These are phyloP conservation scores for Stigmatopora nigra DNA, from an alignment of 2,113 vertebrate species.

Conservation along the genomic window DNA sequence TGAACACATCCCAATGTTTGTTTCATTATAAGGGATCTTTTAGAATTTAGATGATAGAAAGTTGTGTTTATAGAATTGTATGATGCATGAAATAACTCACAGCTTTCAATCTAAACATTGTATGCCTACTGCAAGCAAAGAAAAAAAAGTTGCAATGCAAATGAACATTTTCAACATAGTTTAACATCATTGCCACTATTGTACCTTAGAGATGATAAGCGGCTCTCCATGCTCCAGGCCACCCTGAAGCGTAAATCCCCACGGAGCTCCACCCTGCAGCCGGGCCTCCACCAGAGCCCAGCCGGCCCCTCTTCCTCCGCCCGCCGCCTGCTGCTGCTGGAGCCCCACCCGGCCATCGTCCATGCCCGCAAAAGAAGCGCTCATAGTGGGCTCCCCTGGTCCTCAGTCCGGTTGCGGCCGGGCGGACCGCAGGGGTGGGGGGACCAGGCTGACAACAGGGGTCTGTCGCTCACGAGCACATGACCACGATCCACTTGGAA, in stretches of 20 bases:
- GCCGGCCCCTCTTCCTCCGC: slow-evolving; percentile 40
- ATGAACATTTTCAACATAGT: background rate
- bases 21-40: no score
- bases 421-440: slow-evolving; percentile 7
- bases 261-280: slow-evolving; percentile 88
- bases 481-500: slow-evolving; percentile 27
- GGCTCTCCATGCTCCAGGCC: slow-evolving; percentile 83
- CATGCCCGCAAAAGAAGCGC: slow-evolving; percentile 34
- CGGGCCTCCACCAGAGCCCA: slow-evolving; percentile 77
- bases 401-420: slow-evolving; percentile 17
- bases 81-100: background rate
- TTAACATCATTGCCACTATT: background rate
- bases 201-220: slow-evolving; percentile 94
- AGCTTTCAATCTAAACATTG: background rate
- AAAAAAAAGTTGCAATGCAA: background rate
- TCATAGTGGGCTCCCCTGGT: slow-evolving; percentile 13
- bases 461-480: slow-evolving; percentile 26
- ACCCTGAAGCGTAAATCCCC: slow-evolving; percentile 92
- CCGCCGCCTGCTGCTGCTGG: slow-evolving; percentile 31
- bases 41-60: no score
- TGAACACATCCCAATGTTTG: no score
- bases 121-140: background rate
- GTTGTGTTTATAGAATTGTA: background rate
- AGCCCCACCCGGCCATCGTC: slow-evolving; percentile 43
- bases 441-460: slow-evolving; percentile 6